Percentiles rank a stretch among this genome's conserved stretches.
phyloP scores from a whole-genome alignment of 2,113 vertebrate species.

The Planiliza haematocheilus region DNA sequence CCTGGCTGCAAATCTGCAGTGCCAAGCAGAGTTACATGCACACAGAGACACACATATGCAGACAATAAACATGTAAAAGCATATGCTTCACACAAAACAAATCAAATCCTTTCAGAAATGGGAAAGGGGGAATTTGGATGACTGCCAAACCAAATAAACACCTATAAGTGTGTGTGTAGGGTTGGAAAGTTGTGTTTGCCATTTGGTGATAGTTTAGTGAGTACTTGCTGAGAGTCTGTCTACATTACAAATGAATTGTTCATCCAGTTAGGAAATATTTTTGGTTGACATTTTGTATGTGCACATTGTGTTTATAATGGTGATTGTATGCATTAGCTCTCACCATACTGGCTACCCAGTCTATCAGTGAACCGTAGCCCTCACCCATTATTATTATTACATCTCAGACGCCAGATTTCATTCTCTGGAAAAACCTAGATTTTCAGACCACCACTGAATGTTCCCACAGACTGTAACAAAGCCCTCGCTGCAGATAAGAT shows the following conservation, averaged over 20 bases:
- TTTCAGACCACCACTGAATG: constrained; percentile 61
- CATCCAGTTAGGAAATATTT: background rate
- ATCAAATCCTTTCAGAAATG: too few species aligned
- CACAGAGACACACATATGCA: constrained; percentile 20
- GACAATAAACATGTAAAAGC: constrained; percentile 23
- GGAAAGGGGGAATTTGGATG: background rate
- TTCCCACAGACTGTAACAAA: constrained; percentile 63
- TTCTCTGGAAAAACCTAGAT: constrained; percentile 23
- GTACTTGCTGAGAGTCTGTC: background rate
- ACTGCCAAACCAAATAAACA: background rate
- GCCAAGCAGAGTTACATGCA: constrained; percentile 16
- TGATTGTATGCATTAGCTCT: constrained; percentile 5
- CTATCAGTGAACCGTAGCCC: constrained; percentile 31
- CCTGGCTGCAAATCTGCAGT: constrained; percentile 29
- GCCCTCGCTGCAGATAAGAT: constrained; percentile 56
- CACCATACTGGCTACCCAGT: background rate
- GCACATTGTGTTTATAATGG: background rate
- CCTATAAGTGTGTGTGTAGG: background rate
- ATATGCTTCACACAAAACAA: background rate
- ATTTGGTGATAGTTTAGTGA: constrained; percentile 13
- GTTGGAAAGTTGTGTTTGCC: background rate
- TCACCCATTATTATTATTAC: constrained; percentile 26
- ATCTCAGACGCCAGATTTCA: constrained; percentile 30
- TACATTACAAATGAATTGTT: background rate
- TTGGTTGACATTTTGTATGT: background rate